phyloP scores from a whole-genome alignment of 2,888 invertebrate species.

The Xiphydria camelus region DNA sequence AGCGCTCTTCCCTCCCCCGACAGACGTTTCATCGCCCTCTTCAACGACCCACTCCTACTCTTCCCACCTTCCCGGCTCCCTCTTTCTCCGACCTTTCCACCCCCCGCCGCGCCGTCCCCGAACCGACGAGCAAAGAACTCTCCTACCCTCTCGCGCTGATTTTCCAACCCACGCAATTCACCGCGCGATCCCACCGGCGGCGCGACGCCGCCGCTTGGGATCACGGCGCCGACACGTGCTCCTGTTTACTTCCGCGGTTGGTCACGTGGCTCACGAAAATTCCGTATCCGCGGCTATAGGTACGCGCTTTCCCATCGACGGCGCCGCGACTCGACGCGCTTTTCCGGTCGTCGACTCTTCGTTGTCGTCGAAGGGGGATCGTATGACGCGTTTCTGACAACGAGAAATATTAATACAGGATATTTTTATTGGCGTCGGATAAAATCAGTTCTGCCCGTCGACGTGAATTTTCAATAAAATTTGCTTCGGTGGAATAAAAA shows the following conservation, averaged over 20 bases:
- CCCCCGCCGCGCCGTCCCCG: slow-evolving; percentile 25
- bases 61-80: slow-evolving; percentile 3
- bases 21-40: slow-evolving; percentile 5
- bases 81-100: slow-evolving; percentile 20
- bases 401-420: too few species aligned
- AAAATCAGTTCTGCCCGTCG: too few species aligned
- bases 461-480: too few species aligned
- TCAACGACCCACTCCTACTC: slow-evolving; percentile 9
- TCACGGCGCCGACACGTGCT: slow-evolving; percentile 55
- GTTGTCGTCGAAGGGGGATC: too few species aligned
- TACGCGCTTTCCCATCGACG: too few species aligned
- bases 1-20: slow-evolving; percentile 9
- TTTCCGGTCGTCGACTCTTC: not conserved
- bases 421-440: too few species aligned
- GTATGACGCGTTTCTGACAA: too few species aligned
- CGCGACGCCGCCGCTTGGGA: slow-evolving; percentile 28
- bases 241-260: slow-evolving; percentile 48
- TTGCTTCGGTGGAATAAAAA: too few species aligned
- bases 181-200: slow-evolving; percentile 17
- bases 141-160: slow-evolving; percentile 33
- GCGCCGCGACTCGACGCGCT: not conserved
- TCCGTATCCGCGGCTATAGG: too few species aligned
- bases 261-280: slow-evolving; percentile 39
- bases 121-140: slow-evolving; percentile 42
- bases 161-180: slow-evolving; percentile 32